Conservation (phyloP, 2,888 invertebrate species). For the Sussaba pulchella region DNA sequence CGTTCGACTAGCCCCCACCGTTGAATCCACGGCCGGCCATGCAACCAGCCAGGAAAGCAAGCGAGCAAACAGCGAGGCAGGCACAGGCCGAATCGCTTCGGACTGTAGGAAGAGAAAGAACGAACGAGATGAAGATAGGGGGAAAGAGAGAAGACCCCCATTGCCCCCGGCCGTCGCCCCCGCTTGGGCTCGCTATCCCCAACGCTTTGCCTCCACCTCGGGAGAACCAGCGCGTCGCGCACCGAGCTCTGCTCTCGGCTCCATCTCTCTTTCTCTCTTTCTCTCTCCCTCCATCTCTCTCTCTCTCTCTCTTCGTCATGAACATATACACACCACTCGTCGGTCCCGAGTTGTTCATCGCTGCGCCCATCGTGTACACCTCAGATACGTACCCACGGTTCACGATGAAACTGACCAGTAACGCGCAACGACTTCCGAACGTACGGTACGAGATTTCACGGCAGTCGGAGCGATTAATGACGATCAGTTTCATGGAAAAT, state of each 20-base stretch:
- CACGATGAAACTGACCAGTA: conserved; percentile 3
- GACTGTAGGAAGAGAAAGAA: conserved; percentile 55
- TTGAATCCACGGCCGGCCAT: conserved; percentile 26
- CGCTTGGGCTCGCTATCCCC: conserved; percentile 48
- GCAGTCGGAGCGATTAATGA: conserved; percentile 3
- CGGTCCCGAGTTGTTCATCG: conserved; percentile 21
- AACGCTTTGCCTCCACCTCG: conserved; percentile 43
- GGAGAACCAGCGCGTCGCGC: conserved; percentile 31
- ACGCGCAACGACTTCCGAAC: neutral
- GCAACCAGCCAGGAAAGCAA: neutral
- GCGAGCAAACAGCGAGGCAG: conserved; percentile 9
- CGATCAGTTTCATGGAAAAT: neutral
- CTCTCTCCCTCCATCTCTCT: conserved; percentile 1
- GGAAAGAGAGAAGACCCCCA: conserved; percentile 29
- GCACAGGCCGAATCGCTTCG: conserved; percentile 49
- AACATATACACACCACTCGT: conserved; percentile 40
- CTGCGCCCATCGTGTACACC: conserved; percentile 32
- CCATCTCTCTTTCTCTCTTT: too few relatives aligned
- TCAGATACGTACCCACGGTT: neutral
- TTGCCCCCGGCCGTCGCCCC: conserved; percentile 59
- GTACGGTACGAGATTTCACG: neutral
- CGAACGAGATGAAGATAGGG: conserved; percentile 39
- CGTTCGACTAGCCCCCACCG: conserved; percentile 41
- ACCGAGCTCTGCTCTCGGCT: too few relatives aligned
- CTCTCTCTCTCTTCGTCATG: conserved; percentile 56